Evolutionary conservation across 2,888 invertebrate species (phyloP), one percentile per base, ranked within the genome.

Genomic region (Temnothorax rugatulus): DNA sequence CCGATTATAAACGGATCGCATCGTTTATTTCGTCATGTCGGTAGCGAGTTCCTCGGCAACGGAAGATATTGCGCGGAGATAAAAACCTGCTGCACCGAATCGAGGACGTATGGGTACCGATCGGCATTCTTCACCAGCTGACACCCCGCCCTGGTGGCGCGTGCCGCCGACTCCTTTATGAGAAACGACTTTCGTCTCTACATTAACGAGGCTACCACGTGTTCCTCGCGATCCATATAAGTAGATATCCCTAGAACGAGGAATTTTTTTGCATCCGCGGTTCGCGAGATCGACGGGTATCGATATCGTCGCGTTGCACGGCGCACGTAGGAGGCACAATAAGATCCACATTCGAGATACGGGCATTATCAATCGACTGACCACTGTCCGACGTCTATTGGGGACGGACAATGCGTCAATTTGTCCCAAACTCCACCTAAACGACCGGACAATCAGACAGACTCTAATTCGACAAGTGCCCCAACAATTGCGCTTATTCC

Each of bases 81-180:
- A 91, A 91, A 89, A 88, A 90, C 87, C 90, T 86, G 90, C 88
- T 86, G 87, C 79, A 74, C 64, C 79, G 66, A 83, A 69, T 64
- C 71, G 83, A 82, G 83, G 79, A 86, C 91, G 90, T 91, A 91
- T 91, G 91, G 91, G 88, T 57, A 89, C 84, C 89, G 89, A 87
- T 87, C 88, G 84, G 75, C 66, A 84, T 88, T 89, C 89, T 76
- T 89, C 86, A 89, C 90, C 91, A 91, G 90, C 91, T 91, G 91
- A 91, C 91, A 87, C 86, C 73, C 34, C 74, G 66, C 66, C 79
- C 54, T 8, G 66, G 89, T 63, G 74, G 91, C 91, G 87, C 91
- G 91, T 90, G 91, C 89, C 71, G 79, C 38, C 86, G 68, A 84
- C 57, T 89, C 44, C 47, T 88, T 84, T 86, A 63, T 68, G 77